These are phyloP conservation scores for Lophius piscatorius DNA, from an alignment of 2,113 vertebrate species.

Conservation along the genomic window DNA sequence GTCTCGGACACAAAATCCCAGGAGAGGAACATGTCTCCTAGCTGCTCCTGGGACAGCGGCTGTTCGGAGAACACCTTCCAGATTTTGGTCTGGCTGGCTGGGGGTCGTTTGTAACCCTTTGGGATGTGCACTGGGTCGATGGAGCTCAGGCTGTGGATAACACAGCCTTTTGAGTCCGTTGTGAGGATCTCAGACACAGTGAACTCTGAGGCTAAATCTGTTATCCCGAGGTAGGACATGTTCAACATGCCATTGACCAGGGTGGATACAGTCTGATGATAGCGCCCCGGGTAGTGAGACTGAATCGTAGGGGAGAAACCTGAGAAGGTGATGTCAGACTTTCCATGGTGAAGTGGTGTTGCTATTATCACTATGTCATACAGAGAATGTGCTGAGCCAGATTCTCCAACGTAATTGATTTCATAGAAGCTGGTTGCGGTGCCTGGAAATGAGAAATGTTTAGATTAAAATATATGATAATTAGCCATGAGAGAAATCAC, in stretches of 20 bases:
- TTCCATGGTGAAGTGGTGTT: slow-evolving; percentile 83
- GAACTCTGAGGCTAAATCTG: slow-evolving; percentile 68
- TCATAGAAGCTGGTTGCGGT: slow-evolving; percentile 79
- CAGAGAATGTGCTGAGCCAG: slow-evolving; percentile 75
- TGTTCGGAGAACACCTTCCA: slow-evolving; percentile 90
- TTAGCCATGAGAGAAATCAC: background rate
- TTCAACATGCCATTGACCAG: slow-evolving; percentile 88
- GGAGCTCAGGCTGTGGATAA: slow-evolving; percentile 81
- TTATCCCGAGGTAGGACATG: slow-evolving; percentile 82
- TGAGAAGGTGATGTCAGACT: slow-evolving; percentile 86
- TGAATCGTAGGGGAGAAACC: slow-evolving; percentile 85
- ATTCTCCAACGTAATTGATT: slow-evolving; percentile 81
- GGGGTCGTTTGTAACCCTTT: slow-evolving; percentile 30
- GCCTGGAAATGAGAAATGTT: slow-evolving; percentile 66
- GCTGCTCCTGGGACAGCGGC: slow-evolving; percentile 80
- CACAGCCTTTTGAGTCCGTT: slow-evolving; percentile 76
- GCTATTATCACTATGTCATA: slow-evolving; percentile 92
- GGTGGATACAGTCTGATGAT: slow-evolving; percentile 84
- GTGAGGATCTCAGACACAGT: slow-evolving; percentile 79
- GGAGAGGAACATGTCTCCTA: slow-evolving; percentile 84
- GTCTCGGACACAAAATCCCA: slow-evolving; percentile 79
- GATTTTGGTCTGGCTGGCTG: slow-evolving; percentile 57
- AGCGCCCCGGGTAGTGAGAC: slow-evolving; percentile 77
- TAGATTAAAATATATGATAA: background rate
- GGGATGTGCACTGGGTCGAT: slow-evolving; percentile 74